These are phyloP conservation scores for Darevskia mixta DNA, from an alignment of 2,797 vertebrate genomes.

Conservation along the genomic window DNA sequence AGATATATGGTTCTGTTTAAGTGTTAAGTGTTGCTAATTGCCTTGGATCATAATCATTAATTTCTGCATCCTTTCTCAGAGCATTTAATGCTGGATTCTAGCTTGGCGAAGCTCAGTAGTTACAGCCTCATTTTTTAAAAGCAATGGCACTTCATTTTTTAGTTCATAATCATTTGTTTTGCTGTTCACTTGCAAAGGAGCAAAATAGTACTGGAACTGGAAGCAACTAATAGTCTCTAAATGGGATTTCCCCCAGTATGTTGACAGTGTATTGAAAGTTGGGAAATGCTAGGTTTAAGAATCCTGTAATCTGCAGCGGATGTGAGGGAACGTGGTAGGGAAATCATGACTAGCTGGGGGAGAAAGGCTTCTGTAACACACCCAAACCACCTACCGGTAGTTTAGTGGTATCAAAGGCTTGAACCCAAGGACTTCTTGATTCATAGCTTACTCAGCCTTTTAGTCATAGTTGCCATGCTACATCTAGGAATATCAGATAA, in stretches of 20 bases:
- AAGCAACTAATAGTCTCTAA: neutral
- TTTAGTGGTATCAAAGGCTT: neutral
- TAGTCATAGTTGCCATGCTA: too few species aligned
- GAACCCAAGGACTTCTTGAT: neutral
- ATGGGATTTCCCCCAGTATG: neutral
- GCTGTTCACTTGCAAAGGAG: neutral
- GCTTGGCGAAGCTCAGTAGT: neutral
- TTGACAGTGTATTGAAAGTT: neutral
- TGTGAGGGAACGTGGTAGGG: too few species aligned
- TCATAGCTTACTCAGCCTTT: too few species aligned
- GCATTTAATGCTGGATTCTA: constrained; percentile 12
- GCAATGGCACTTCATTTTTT: constrained; percentile 1
- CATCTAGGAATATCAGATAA: too few species aligned
- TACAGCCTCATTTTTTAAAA: neutral
- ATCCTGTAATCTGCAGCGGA: neutral
- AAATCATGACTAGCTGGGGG: neutral
- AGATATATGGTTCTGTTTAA: constrained; percentile 33
- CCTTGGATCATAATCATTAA: constrained; percentile 35
- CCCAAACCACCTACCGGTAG: neutral
- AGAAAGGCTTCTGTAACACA: neutral
- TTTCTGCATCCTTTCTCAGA: constrained; percentile 22
- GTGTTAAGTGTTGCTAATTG: constrained; percentile 40
- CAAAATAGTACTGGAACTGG: neutral
- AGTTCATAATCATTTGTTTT: constrained; percentile 11
- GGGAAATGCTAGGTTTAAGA: neutral